Percentiles rank a stretch among this genome's conserved stretches.
Evolutionary conservation across 2,797 vertebrate genomes (phyloP).

Genomic region (Leucoraja ocellata): DNA sequence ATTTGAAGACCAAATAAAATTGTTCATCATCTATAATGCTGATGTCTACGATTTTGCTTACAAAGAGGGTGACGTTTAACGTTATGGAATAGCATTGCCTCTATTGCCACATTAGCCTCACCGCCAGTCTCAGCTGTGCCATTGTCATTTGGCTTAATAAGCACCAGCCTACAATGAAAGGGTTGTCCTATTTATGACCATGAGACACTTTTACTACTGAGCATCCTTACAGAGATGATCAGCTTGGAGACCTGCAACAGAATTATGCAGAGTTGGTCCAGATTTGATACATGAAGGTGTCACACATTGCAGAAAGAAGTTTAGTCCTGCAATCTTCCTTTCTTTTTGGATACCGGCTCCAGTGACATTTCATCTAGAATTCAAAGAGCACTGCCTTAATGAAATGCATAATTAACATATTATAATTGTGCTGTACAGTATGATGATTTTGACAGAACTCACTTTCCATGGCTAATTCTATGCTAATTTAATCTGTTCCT

Average conservation of each 20-base stretch:
- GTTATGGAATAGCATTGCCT: background rate
- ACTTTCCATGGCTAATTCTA: slow-evolving; percentile 99
- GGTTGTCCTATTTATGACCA: background rate
- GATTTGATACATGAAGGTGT: slow-evolving; percentile 82
- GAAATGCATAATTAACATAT: slow-evolving; percentile 99
- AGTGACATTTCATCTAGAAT: slow-evolving; percentile 99
- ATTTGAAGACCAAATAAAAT: background rate
- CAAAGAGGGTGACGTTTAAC: background rate
- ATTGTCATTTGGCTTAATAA: slow-evolving; percentile 6
- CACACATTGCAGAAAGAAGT: slow-evolving; percentile 99
- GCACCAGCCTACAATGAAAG: background rate
- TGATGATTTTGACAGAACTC: slow-evolving; percentile 99
- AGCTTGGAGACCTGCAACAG: slow-evolving; percentile 7
- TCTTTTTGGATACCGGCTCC: slow-evolving; percentile 99
- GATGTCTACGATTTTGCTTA: background rate
- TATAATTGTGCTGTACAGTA: slow-evolving; percentile 99
- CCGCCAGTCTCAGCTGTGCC: background rate
- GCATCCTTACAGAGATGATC: slow-evolving; percentile 6
- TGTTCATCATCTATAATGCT: background rate
- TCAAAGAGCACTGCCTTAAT: slow-evolving; percentile 99
- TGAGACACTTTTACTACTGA: slow-evolving; percentile 5
- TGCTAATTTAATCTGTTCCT: slow-evolving; percentile 99
- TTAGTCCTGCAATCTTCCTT: slow-evolving; percentile 99
- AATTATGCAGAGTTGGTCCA: slow-evolving; percentile 30
- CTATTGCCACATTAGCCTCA: background rate